These are phyloP conservation scores for Strix occidentalis DNA, from an alignment of 2,797 vertebrate genomes.

Conservation along the genomic window DNA sequence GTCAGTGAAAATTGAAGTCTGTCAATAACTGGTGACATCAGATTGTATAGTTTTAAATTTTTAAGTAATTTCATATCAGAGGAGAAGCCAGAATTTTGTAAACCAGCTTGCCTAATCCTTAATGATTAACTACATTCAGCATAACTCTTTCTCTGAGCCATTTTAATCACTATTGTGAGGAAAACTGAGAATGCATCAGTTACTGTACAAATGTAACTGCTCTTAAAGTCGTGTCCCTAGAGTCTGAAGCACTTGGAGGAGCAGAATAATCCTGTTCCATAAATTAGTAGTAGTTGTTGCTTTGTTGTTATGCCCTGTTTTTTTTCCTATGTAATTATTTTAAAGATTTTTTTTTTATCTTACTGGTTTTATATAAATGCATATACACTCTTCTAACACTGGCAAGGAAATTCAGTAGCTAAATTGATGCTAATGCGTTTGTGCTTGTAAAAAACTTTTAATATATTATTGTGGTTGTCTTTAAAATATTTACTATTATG, in stretches of 20 bases:
- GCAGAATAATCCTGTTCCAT: background rate
- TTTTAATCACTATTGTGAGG: constrained; percentile 33
- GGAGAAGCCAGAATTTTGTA: background rate
- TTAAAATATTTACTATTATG: background rate
- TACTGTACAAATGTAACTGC: constrained; percentile 32
- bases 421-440: background rate
- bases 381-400: background rate
- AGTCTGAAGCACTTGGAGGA: background rate
- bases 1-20: background rate
- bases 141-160: constrained; percentile 14
- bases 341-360: background rate
- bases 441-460: background rate
- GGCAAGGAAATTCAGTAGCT: background rate
- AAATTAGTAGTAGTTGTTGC: background rate
- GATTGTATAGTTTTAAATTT: constrained; percentile 13
- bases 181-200: constrained; percentile 1
- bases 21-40: background rate
- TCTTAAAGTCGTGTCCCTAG: constrained; percentile 32
- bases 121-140: constrained; percentile 6
- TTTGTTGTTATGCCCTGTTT: background rate
- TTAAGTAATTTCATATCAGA: background rate
- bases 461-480: background rate
- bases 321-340: background rate
- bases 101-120: constrained; percentile 11
- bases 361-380: background rate